Percentiles rank a stretch among this genome's conserved stretches.
Evolutionary conservation across 2,888 invertebrate genomes (phyloP).

Genomic region (Leucophenga montana): DNA sequence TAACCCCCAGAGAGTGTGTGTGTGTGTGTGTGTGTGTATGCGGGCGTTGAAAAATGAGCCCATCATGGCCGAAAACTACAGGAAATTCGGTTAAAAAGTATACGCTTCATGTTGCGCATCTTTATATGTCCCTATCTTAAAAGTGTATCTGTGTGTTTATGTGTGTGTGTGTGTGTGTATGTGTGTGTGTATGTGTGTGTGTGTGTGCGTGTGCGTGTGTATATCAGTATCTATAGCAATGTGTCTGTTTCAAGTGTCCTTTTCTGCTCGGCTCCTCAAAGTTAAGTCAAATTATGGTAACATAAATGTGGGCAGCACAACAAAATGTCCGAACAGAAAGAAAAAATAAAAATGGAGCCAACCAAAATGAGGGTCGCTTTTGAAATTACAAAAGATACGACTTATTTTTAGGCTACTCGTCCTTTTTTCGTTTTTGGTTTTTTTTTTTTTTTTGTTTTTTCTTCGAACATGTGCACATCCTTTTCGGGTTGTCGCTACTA

Average conservation of each 20-base stretch:
- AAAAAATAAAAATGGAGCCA: slow-evolving; percentile 48
- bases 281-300: slow-evolving; percentile 60
- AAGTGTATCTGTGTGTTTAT: neutral
- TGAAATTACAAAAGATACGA: slow-evolving; percentile 53
- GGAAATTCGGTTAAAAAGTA: slow-evolving; percentile 68
- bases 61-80: slow-evolving; percentile 65
- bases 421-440: no score
- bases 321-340: slow-evolving; percentile 38
- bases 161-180: slow-evolving; percentile 17
- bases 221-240: slow-evolving; percentile 27
- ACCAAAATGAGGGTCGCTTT: slow-evolving; percentile 61
- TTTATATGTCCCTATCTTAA: neutral
- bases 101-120: slow-evolving; percentile 24
- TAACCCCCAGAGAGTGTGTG: slow-evolving; percentile 18
- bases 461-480: neutral
- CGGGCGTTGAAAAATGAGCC: slow-evolving; percentile 61
- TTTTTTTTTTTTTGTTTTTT: no score
- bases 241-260: slow-evolving; percentile 49
- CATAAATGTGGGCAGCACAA: slow-evolving; percentile 60
- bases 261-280: slow-evolving; percentile 47
- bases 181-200: slow-evolving; percentile 14
- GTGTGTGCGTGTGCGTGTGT: slow-evolving; percentile 10
- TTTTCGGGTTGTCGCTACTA: slow-evolving; percentile 30
- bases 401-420: slow-evolving; percentile 58
- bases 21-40: slow-evolving; percentile 35